Evolutionary conservation across 2,888 invertebrate genomes (phyloP), one percentile per base, ranked within the genome.

Genomic region (Xanthia togata): DNA sequence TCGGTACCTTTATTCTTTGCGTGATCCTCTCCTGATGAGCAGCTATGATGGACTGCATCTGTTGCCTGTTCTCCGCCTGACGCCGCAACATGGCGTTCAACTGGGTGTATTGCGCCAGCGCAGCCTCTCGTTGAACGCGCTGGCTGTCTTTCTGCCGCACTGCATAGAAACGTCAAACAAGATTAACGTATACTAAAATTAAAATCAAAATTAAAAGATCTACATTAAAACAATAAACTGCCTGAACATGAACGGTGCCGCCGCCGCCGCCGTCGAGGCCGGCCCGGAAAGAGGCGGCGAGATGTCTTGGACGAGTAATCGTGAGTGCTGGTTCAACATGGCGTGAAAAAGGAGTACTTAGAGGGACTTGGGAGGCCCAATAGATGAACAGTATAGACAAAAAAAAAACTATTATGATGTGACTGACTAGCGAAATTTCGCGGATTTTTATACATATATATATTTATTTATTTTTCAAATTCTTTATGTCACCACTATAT

Each of bases 11-110:
- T 81, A 97, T 97, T 79, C 97, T 97, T 82, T 97, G 96, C 53
- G 97, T 97, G 76, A 97, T 97, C 59, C 97, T 91, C 81, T 97
- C 97, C 86, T 97, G 97, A 81, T 97, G 97, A 9, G 96, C 90
- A n/a, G 96, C 91, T 88, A 97, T 97, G 78, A 97, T 96, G 20
- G 95, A 93, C 88, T 97, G 97, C 95, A 97, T 97, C 80, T 97
- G 96, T 65, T 93, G 94, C 69, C 97, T 95, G 79, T 97, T 97
- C 41, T 96, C 95, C 38, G 97, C 96, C 83, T 97, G 97, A 47
- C 96, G 94, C 77, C 94, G 96, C 83, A 97, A 88, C 91, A 97
- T 94, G 17, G 94, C 92, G 82, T 97, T 97, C 73, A 97, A 91
- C 82, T 97, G 97, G 26, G 96, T 92, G 75, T 97, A 97, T 80